Conservation (phyloP, 2,888 invertebrate species). For the Eueremaeus valkanovi region DNA sequence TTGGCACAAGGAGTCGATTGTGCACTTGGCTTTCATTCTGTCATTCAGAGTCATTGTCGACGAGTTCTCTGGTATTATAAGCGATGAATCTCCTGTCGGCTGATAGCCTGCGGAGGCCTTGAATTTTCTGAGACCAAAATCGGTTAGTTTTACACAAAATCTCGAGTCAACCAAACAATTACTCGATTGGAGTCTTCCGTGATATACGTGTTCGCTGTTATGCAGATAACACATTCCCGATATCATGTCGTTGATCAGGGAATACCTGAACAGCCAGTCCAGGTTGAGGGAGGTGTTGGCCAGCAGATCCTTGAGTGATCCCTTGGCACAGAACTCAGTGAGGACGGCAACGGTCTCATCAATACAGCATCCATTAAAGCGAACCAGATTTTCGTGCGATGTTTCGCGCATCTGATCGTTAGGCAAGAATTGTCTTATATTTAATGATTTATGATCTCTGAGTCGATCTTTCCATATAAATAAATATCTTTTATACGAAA, state of each 20-base stretch:
- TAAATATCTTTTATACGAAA: too few species aligned
- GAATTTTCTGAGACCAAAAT: slow-evolving; percentile 39
- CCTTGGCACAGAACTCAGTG: slow-evolving; percentile 97
- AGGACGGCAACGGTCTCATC: slow-evolving; percentile 87
- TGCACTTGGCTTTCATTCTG: slow-evolving; percentile 27
- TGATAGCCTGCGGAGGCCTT: slow-evolving; percentile 10
- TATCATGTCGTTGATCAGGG: slow-evolving; percentile 46
- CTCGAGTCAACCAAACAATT: slow-evolving; percentile 40
- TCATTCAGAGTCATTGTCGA: slow-evolving; percentile 26
- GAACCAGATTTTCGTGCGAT: slow-evolving; percentile 92
- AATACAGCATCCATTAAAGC: slow-evolving; percentile 92
- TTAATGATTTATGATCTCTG: too few species aligned
- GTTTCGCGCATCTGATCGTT: slow-evolving; percentile 69
- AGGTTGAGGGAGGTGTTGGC: slow-evolving; percentile 45
- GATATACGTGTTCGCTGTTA: slow-evolving; percentile 34
- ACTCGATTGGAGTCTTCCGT: slow-evolving; percentile 39
- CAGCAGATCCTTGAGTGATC: slow-evolving; percentile 64
- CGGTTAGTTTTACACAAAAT: slow-evolving; percentile 49
- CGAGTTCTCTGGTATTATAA: slow-evolving; percentile 16
- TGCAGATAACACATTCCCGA: slow-evolving; percentile 50
- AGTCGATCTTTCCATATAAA: too few species aligned
- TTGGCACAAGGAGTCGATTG: slow-evolving; percentile 29
- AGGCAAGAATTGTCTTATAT: too few species aligned
- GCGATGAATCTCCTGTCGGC: not conserved
- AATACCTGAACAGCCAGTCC: slow-evolving; percentile 47